Evolutionary conservation across 2,797 vertebrate genomes (phyloP).

Genomic region (Coregonus suidteri): DNA sequence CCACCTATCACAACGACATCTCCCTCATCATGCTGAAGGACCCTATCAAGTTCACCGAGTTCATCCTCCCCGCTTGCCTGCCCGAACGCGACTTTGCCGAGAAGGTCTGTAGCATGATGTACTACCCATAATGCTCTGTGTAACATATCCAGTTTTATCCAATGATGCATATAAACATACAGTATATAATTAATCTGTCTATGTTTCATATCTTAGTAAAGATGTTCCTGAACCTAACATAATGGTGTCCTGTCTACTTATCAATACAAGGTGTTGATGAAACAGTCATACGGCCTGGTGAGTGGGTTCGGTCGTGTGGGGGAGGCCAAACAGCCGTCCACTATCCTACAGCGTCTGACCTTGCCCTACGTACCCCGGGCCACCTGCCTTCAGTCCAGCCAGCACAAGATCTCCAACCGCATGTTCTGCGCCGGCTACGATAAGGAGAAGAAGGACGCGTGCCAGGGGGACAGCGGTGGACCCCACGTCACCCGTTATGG

Average conservation of each 20-base stretch:
- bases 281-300: conserved; percentile 71
- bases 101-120: conserved; percentile 57
- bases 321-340: conserved; percentile 74
- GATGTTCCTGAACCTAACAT: not conserved
- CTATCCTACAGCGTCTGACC: conserved; percentile 77
- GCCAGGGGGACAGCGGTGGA: conserved; percentile 93
- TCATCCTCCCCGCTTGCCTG: conserved; percentile 85
- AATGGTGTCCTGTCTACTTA: not conserved
- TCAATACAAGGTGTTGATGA: conserved; percentile 74
- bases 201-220: not conserved
- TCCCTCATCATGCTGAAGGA: conserved; percentile 83
- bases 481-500: conserved; percentile 87
- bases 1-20: conserved; percentile 89
- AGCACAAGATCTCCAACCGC: conserved; percentile 74
- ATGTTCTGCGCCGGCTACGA: conserved; percentile 97
- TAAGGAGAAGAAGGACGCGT: conserved; percentile 79
- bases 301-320: conserved; percentile 88
- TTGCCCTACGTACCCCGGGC: conserved; percentile 84
- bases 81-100: conserved; percentile 86
- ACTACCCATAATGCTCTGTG: not conserved
- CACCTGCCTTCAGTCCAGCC: conserved; percentile 84
- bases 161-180: not conserved
- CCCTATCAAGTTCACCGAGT: conserved; percentile 79
- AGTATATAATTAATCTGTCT: not conserved
- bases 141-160: not conserved